Evolutionary conservation across 2,888 invertebrate genomes (phyloP).

Genomic region (Caenorhabditis parvicauda): DNA sequence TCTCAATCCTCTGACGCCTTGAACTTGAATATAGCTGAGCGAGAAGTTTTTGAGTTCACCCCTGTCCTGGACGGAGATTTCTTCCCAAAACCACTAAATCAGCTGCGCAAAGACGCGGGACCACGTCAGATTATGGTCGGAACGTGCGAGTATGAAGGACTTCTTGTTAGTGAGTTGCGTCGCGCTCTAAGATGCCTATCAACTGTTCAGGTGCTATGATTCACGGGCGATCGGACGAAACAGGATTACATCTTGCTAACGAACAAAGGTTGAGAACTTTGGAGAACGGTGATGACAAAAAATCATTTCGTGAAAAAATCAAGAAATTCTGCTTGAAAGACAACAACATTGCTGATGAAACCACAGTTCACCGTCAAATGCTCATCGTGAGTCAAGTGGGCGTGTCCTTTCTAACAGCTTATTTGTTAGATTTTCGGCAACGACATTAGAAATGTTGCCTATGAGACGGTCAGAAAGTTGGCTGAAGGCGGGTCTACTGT

Average conservation of each 20-base stretch:
- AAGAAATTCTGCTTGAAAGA: conserved; percentile 10
- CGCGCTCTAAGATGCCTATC: too few species aligned
- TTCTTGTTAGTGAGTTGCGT: conserved; percentile 10
- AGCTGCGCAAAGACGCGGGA: conserved; percentile 31
- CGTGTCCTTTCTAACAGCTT: too few species aligned
- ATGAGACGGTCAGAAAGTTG: too few species aligned
- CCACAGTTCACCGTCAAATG: too few species aligned
- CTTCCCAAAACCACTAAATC: conserved; percentile 35
- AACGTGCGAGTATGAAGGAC: conserved; percentile 37
- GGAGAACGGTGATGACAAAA: too few species aligned
- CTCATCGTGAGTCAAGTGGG: too few species aligned
- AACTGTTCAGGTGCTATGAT: background rate
- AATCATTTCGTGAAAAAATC: conserved; percentile 6
- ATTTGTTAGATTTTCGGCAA: too few species aligned
- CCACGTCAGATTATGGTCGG: conserved; percentile 35
- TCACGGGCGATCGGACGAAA: too few species aligned
- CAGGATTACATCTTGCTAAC: background rate
- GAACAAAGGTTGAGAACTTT: too few species aligned
- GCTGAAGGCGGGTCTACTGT: too few species aligned
- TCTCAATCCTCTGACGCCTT: conserved; percentile 2
- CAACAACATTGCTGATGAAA: conserved; percentile 9
- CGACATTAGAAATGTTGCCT: too few species aligned
- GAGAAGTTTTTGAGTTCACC: conserved; percentile 19
- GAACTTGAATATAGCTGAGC: background rate
- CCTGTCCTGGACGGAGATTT: conserved; percentile 46